These are phyloP conservation scores for Bagarius yarrelli DNA, from an alignment of 2,113 vertebrate genomes.

Conservation along the genomic window DNA sequence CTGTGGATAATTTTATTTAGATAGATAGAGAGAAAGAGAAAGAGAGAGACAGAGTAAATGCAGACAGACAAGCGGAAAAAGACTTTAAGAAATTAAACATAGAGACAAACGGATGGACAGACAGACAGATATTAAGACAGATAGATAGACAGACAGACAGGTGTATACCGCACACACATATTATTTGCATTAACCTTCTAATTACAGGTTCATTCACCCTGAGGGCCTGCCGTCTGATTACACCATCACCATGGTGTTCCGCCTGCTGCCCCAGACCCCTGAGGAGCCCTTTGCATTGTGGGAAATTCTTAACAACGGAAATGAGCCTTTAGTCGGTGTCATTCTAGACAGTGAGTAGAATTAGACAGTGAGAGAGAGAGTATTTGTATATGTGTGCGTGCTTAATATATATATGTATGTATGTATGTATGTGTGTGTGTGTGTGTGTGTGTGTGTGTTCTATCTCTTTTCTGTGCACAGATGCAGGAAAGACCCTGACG, in stretches of 20 bases:
- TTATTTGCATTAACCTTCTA: not conserved
- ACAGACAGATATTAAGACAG: not conserved
- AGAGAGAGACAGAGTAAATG: no score
- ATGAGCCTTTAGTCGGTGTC: conserved; percentile 88
- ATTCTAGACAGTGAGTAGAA: conserved; percentile 91
- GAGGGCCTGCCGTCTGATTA: conserved; percentile 95
- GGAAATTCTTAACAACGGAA: conserved; percentile 90
- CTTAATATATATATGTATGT: not conserved
- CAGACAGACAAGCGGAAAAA: no score
- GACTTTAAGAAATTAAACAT: no score
- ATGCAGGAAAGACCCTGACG: conserved; percentile 89
- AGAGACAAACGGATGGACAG: not conserved
- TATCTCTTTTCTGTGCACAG: conserved; percentile 51
- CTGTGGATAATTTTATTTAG: no score
- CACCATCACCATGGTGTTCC: conserved; percentile 89
- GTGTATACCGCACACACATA: no score
- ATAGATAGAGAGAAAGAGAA: no score
- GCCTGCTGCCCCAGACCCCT: conserved; percentile 86
- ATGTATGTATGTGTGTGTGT: conserved; percentile 1
- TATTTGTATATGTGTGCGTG: conserved; percentile 5
- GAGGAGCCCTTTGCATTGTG: conserved; percentile 93
- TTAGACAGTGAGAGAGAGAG: not conserved
- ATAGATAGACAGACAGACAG: not conserved
- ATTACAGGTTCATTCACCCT: conserved; percentile 84
- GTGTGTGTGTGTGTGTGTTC: conserved; percentile 1